Evolutionary conservation across 2,797 vertebrate species (phyloP), one percentile per base, ranked within the genome.

Genomic region (Neoniphon sammara): DNA sequence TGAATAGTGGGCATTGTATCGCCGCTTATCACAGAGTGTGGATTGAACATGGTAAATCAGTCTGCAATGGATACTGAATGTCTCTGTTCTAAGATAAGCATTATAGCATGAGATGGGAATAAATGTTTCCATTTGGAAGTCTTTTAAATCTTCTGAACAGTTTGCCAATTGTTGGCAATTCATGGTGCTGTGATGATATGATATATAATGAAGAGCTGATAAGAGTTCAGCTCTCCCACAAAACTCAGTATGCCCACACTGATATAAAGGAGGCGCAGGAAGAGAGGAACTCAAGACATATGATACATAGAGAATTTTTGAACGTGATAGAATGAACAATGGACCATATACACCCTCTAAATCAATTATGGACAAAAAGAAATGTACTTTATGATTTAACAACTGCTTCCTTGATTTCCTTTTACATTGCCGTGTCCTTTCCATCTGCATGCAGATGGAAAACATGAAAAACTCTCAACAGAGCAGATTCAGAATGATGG

Each of bases 131-230:
- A 74, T 68, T 84, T 71, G 55, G 39, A 80, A 62, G 73, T 56
- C 63, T 58, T 71, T 72, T 46, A 39, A 78, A 85, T 81, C 75
- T 72, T 25, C 53, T 69, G 49, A 83, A 72, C 54, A 60, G 58
- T 74, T 76, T 47, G 64, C 60, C 73, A 50, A 64, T 80, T 73
- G 81, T 77, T 76, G 68, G 34, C 27, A 14, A 73, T 77, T 80
- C 71, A 59, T 57, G 17, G 56, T 49, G 39, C 67, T 61, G 66
- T 83, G 55, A 62, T 70, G 82, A 82, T 85, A 82, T 82, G 73
- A 83, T 66, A 57, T 61, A 77, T 87, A 87, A 89, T 89, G 82
- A 89, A 81, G 72, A 73, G 68, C 68, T 77, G 91, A 91, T 92
- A 86, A 91, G 83, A 80, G 46, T 71, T 72, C 76, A 88, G 80